These are phyloP conservation scores for Esox lucius DNA, from an alignment of 2,797 vertebrate genomes.

Conservation along the genomic window DNA sequence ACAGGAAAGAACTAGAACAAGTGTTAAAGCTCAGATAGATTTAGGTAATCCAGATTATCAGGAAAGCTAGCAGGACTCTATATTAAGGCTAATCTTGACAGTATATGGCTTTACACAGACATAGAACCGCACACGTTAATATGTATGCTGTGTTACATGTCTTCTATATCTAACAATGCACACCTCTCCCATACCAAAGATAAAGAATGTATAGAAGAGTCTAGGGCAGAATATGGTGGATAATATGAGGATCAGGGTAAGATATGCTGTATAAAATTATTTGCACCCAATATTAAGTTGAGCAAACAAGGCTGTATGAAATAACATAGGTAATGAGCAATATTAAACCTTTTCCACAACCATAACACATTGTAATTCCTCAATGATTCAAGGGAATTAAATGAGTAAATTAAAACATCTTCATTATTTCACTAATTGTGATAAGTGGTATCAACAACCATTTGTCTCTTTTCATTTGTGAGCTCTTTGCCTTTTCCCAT, in stretches of 20 bases:
- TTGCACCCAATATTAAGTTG: too few relatives aligned
- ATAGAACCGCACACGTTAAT: conserved; percentile 20
- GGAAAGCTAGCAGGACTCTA: conserved; percentile 33
- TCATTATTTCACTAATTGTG: too few relatives aligned
- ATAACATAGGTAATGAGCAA: not conserved
- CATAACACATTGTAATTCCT: conserved; percentile 55
- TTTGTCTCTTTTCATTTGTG: too few relatives aligned
- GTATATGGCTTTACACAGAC: conserved; percentile 54
- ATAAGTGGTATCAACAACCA: too few relatives aligned
- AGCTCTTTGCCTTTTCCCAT: not conserved
- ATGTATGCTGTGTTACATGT: conserved; percentile 16
- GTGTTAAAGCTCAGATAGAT: conserved; percentile 46
- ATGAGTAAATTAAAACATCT: too few relatives aligned
- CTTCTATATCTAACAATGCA: conserved; percentile 10
- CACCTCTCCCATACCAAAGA: conserved; percentile 12
- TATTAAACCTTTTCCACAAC: conserved; percentile 39
- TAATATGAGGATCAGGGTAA: conserved; percentile 8
- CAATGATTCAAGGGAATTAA: too few relatives aligned
- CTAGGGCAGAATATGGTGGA: conserved; percentile 11
- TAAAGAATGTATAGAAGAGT: conserved; percentile 12
- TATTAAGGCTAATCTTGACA: conserved; percentile 53
- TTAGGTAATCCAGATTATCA: conserved; percentile 46
- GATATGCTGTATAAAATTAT: too few relatives aligned
- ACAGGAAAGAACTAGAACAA: conserved; percentile 18
- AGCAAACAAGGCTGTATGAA: too few relatives aligned